These are phyloP conservation scores for Nemopilema nomurai DNA, from an alignment of 30 jellyfish, hydroid and myxozoan genomes.

Conservation along the genomic window DNA sequence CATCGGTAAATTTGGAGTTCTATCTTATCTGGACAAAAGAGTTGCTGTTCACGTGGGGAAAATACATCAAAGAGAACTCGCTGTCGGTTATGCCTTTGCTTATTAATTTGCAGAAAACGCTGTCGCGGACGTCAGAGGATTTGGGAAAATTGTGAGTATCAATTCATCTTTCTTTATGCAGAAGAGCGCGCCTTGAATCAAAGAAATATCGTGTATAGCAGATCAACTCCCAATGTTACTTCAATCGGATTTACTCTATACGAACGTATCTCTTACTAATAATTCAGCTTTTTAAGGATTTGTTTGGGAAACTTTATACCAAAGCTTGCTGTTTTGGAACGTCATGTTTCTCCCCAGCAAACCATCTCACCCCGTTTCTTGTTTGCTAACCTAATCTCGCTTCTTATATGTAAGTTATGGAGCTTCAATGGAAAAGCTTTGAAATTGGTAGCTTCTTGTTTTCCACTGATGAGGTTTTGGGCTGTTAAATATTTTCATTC, in stretches of 20 bases:
- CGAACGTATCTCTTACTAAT: no score
- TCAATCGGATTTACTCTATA: no score
- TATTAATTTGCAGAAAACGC: constrained; percentile 62
- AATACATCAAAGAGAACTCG: constrained; percentile 58
- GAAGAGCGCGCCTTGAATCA: background rate
- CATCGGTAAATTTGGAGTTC: constrained; percentile 75
- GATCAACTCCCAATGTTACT: background rate
- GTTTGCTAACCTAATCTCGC: no score
- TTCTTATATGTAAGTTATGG: background rate
- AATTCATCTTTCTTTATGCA: background rate
- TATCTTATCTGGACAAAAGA: constrained; percentile 86
- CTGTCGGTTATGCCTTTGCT: constrained; percentile 71
- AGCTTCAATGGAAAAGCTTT: background rate
- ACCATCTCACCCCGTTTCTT: background rate
- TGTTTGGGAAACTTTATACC: no score
- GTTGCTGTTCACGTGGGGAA: constrained; percentile 70
- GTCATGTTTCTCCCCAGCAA: background rate
- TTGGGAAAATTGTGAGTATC: constrained; percentile 71
- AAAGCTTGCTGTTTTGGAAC: no score
- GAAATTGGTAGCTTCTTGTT: no score
- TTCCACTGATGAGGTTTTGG: background rate
- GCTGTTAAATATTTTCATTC: no score
- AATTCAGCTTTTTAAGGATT: no score
- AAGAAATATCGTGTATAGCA: background rate
- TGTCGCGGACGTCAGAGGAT: constrained; percentile 50